Base-by-base conservation (phyloP, 2,888 invertebrate genomes). In the Lasioglossum pauxillum region DNA sequence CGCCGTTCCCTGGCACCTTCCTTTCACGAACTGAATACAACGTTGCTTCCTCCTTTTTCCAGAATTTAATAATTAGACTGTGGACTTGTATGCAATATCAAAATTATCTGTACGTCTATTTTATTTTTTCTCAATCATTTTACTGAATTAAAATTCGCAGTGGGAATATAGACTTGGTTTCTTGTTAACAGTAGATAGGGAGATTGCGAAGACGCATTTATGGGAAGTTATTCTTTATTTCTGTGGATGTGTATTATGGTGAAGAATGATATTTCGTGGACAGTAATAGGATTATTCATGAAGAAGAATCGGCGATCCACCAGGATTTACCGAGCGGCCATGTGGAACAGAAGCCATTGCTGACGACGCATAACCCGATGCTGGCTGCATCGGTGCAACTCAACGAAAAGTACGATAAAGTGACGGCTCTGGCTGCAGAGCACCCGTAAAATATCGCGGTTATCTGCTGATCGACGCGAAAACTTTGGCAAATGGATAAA, bases 381-480 rank as follows among this genome's bases (percentile, higher is more conserved):
- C 81, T 72, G 85, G 57, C 78, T 86, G 86, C 86, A 86, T 86
- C 73, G 78, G 69, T 74, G 86, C 82, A 86, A 78, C 82, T 79
- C 82, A 69, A 78, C 73, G 82, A 64, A 79, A 82, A 82, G 60
- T 75, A 82, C 82, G 86, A 86, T 82, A 86, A 86, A 78, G 82
- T 75, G 81, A 74, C 82, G 78, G 72, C 64, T 67, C 78, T 75
- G 67, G 86, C 75, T 78, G 53, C 53, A 67, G 75, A 67, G 74
- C 12, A 23, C 35, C 78, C 74, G 76, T 84, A 84, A 87, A 82
- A 83, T 87, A 87, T 87, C 80, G 49, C 49, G 60, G 75, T 80
- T 83, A 87, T 87, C 80, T 83, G 86, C 87, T 87, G 87, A 86
- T 87, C 83, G 75, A 67, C 57, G 87, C 75, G 78, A 64, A 87